Evolutionary conservation across 2,113 vertebrate genomes (phyloP).

Genomic region (Amazona vittata): DNA sequence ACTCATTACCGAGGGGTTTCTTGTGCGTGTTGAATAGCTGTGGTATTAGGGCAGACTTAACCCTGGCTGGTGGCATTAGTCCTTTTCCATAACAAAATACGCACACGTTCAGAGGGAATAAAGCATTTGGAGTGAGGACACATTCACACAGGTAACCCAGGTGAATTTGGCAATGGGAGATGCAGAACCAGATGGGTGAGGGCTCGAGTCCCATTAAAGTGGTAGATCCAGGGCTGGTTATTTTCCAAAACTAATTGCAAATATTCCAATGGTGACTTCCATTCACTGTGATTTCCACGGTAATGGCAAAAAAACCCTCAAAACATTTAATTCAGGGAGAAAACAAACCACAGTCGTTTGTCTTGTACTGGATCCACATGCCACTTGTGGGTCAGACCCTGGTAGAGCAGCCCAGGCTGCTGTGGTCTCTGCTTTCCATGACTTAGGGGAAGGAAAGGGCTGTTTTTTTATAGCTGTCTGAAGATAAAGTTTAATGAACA

Average conservation of each 20-base stretch:
- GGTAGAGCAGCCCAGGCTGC: background rate
- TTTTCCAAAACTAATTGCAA: constrained; percentile 20
- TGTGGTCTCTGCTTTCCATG: fast-evolving
- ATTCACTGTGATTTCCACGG: background rate
- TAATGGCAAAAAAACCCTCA: background rate
- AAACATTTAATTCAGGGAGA: background rate
- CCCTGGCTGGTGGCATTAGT: constrained; percentile 26
- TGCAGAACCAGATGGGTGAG: background rate
- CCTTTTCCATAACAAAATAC: constrained; percentile 30
- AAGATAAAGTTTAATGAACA: background rate
- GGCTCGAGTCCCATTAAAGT: background rate
- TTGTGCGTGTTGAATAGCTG: constrained; percentile 22
- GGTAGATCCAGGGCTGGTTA: background rate
- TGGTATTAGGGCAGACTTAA: constrained; percentile 39
- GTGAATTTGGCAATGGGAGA: constrained; percentile 15
- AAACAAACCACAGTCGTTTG: background rate
- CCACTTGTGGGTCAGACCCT: background rate
- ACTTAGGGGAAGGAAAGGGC: background rate
- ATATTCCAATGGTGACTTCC: constrained; percentile 8
- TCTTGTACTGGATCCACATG: background rate
- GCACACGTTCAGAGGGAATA: background rate
- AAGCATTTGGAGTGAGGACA: constrained; percentile 23
- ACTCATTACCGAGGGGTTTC: constrained; percentile 8
- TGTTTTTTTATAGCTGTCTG: background rate
- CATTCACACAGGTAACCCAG: constrained; percentile 10